phyloP scores from a whole-genome alignment of 2,888 invertebrate species.

The Diaphora mendica region DNA sequence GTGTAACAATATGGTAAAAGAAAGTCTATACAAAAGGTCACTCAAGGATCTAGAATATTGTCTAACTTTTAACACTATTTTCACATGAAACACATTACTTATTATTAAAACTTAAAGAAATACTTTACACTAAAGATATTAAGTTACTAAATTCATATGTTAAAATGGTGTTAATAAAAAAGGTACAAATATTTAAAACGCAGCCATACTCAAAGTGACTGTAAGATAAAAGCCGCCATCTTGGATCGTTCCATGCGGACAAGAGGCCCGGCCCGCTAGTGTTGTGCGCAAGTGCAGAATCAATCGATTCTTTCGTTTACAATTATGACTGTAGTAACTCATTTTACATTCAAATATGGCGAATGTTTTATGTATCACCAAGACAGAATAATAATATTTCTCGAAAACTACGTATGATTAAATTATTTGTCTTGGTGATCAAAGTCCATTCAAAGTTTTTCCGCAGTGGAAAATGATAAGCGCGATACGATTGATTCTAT shows the following conservation, averaged over 20 bases:
- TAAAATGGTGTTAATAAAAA: conserved; percentile 66
- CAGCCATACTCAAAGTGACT: conserved; percentile 78
- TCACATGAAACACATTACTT: conserved; percentile 75
- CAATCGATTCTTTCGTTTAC: conserved; percentile 60
- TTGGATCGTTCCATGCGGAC: conserved; percentile 80
- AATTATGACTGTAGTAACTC: neutral
- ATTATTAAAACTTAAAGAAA: conserved; percentile 70
- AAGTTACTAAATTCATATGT: conserved; percentile 62
- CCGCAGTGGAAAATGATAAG: neutral
- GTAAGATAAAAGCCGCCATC: conserved; percentile 82
- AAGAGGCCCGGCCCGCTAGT: conserved; percentile 69
- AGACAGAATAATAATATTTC: neutral
- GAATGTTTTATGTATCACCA: neutral
- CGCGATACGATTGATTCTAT: neutral
- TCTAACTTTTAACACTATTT: conserved; percentile 73
- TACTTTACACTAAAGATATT: conserved; percentile 66
- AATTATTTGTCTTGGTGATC: neutral
- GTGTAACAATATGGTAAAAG: conserved; percentile 82
- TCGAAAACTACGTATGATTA: neutral
- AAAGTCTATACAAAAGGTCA: conserved; percentile 83
- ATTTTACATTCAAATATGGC: neutral
- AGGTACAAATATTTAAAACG: conserved; percentile 70
- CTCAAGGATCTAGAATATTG: conserved; percentile 80
- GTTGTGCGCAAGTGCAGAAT: conserved; percentile 78
- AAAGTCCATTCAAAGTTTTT: neutral